These are phyloP conservation scores for Limnothrissa miodon DNA, from an alignment of 2,113 vertebrate species.

Conservation along the genomic window DNA sequence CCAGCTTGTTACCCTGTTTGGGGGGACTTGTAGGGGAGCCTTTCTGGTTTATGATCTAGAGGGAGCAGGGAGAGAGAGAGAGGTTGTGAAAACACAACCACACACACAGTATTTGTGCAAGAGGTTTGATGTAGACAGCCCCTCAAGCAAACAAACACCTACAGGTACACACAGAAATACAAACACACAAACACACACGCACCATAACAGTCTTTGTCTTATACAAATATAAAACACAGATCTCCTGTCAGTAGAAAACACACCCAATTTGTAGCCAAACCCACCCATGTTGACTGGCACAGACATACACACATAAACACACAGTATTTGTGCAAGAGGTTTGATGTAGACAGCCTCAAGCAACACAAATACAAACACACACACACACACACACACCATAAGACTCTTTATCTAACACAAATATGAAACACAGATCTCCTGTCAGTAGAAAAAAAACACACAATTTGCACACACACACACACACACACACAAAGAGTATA, in stretches of 20 bases:
- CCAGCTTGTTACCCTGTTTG: constrained; percentile 90
- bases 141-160: background rate
- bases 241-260: background rate
- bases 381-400: too few species aligned
- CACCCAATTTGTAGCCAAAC: background rate
- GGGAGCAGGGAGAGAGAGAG: background rate
- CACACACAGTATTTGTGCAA: background rate
- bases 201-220: background rate
- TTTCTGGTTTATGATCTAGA: constrained; percentile 87
- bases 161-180: background rate
- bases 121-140: background rate
- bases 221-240: constrained; percentile 1
- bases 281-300: background rate
- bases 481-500: too few species aligned
- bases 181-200: background rate
- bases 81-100: constrained; percentile 1
- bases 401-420: too few species aligned
- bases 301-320: background rate
- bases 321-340: too few species aligned
- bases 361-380: too few species aligned
- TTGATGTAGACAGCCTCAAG: too few species aligned
- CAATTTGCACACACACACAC: too few species aligned
- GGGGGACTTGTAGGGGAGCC: constrained; percentile 70
- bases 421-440: too few species aligned
- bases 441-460: too few species aligned